These are phyloP conservation scores for Drosophila lacicola DNA, from an alignment of 2,888 invertebrate genomes.

Conservation along the genomic window DNA sequence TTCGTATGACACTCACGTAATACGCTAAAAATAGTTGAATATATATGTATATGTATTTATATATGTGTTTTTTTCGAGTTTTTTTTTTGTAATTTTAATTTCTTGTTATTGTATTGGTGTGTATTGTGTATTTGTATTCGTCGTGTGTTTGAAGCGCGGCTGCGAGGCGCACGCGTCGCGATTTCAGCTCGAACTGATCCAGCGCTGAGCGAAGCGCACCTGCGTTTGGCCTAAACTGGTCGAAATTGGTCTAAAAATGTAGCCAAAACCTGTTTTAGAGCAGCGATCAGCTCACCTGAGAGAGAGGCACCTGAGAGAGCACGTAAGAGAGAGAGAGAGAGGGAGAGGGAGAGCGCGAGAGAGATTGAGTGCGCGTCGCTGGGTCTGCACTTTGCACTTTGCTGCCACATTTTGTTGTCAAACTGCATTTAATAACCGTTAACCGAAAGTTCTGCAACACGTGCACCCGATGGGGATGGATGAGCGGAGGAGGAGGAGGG, in stretches of 20 bases:
- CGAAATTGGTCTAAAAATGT: constrained; percentile 36
- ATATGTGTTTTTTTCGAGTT: constrained; percentile 30
- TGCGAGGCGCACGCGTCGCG: constrained; percentile 48
- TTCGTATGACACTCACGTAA: constrained; percentile 77
- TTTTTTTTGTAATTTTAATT: constrained; percentile 16
- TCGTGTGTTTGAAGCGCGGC: constrained; percentile 19
- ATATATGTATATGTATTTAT: constrained; percentile 8
- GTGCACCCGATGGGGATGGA: constrained; percentile 46
- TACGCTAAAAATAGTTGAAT: constrained; percentile 77
- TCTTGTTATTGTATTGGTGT: constrained; percentile 12
- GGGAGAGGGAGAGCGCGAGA: constrained; percentile 7
- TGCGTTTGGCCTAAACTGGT: constrained; percentile 58
- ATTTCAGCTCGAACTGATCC: constrained; percentile 67
- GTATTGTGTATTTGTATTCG: background rate
- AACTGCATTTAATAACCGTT: constrained; percentile 80
- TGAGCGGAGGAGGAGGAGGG: background rate
- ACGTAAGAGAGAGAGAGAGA: constrained; percentile 8
- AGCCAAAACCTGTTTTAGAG: constrained; percentile 41
- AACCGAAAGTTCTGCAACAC: constrained; percentile 77
- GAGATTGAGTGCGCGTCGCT: constrained; percentile 16
- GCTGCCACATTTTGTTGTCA: constrained; percentile 59
- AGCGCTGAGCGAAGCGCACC: constrained; percentile 53
- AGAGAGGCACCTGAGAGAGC: background rate
- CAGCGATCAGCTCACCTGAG: background rate
- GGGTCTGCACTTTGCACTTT: constrained; percentile 75